Conservation (phyloP, 2,113 vertebrate species). For the Cacatua alba region DNA sequence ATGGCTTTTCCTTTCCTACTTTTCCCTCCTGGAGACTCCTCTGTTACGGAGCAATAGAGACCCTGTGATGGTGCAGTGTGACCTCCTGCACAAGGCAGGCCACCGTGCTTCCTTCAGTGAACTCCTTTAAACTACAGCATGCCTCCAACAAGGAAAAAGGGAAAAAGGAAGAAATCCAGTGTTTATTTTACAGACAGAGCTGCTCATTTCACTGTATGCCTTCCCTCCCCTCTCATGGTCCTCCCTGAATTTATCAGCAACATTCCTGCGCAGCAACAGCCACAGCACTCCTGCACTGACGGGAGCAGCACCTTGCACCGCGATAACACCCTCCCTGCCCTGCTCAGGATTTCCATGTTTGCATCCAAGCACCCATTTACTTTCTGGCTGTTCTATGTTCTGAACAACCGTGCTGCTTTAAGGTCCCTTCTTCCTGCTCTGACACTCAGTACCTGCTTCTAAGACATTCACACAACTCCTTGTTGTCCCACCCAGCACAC, state of each 20-base stretch:
- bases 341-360: not conserved
- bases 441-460: rapidly evolving
- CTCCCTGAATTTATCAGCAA: constrained; percentile 39
- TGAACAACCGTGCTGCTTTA: rapidly evolving
- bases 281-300: not conserved
- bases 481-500: not conserved
- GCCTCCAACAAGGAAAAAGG: not conserved
- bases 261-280: not conserved
- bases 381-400: not conserved
- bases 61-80: not conserved
- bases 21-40: not conserved
- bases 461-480: not conserved
- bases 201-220: not conserved
- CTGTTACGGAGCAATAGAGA: rapidly evolving
- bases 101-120: not conserved
- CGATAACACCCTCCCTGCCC: not conserved
- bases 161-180: not conserved
- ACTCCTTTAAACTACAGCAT: not conserved
- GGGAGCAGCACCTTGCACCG: not conserved
- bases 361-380: not conserved
- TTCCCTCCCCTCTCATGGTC: not conserved
- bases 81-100: not conserved
- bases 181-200: not conserved
- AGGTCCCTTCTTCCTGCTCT: not conserved
- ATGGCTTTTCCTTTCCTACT: not conserved